Base-by-base conservation (phyloP, 2,113 vertebrate genomes). In the Buteo buteo region DNA sequence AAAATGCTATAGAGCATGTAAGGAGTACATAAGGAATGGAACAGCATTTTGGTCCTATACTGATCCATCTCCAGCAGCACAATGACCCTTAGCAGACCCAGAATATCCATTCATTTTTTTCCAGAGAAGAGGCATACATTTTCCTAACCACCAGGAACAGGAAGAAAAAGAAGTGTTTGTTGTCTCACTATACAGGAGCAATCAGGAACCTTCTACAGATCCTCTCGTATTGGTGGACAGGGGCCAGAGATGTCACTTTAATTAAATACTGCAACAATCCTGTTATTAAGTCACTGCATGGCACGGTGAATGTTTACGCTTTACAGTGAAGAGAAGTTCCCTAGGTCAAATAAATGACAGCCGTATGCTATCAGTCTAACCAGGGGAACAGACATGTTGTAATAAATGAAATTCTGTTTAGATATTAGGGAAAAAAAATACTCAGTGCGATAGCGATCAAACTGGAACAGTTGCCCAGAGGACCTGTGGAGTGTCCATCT, bases 301-400 rank as follows among this genome's bases (percentile, higher is more conserved):
- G 8, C 44, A 40, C 1, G 0, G 34, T 58, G 42, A 73, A 19
- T 0, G 0, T 66, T 58, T 52, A 26, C 7, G 26, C 16, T 38
- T 74, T 11, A 52, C 22, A 73, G 55, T 28, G 28, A 77, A 45
- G 15, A 81, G 47, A 83, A 34, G 20, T 58, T 65, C 40, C 17
- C 22, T 20, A 14, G 10, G 13, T 64, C 57, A 82, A 84, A 52
- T 59, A 79, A 84, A 89, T 57, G 16, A 59, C 49, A 73, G 5
- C 10, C 25, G 24, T 83, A 10, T 73, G 52, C 31, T 38, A 69
- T 55, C 67, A 49, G 28, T 45, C 57, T 58, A 49, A 81, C 10
- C 47, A 84, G 40, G 24, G 54, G 45, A 65, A 59, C n/a, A 54
- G 38, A 50, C 4, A 49, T 13, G 7, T 19, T 54, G 36, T 9